These are phyloP conservation scores for Drosophila recens DNA, from an alignment of 2,888 invertebrate species.

Conservation along the genomic window DNA sequence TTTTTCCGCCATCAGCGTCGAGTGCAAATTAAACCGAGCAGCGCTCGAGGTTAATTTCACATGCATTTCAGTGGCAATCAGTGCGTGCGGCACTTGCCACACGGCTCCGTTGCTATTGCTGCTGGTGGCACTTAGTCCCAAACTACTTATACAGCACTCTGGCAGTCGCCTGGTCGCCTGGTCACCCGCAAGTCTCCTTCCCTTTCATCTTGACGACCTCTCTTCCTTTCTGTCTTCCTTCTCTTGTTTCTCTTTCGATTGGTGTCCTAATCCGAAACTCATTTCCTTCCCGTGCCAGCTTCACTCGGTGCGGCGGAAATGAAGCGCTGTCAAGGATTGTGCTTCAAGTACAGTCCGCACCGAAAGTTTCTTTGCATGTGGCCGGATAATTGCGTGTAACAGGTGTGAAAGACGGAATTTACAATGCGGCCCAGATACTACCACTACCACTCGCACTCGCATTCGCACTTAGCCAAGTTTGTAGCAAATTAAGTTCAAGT, in stretches of 20 bases:
- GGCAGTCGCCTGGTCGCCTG: conserved; percentile 15
- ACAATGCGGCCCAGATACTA: conserved; percentile 54
- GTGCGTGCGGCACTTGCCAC: conserved; percentile 67
- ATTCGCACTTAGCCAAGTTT: conserved; percentile 26
- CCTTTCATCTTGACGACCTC: conserved; percentile 3
- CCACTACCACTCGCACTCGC: not conserved
- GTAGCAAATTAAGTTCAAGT: conserved; percentile 67
- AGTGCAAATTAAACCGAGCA: conserved; percentile 79
- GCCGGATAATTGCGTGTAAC: conserved; percentile 79
- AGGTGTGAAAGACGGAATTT: conserved; percentile 81
- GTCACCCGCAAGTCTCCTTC: conserved; percentile 35
- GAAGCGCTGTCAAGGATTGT: conserved; percentile 66
- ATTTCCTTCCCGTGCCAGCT: conserved; percentile 79
- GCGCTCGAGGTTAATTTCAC: conserved; percentile 78
- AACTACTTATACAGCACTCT: conserved; percentile 71
- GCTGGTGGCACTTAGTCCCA: conserved; percentile 66
- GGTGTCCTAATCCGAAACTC: conserved; percentile 83
- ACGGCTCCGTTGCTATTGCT: conserved; percentile 19
- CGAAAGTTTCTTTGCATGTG: conserved; percentile 70
- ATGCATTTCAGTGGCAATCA: conserved; percentile 80
- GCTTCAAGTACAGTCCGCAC: conserved; percentile 62
- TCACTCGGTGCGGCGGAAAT: conserved; percentile 68
- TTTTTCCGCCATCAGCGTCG: conserved; percentile 51
- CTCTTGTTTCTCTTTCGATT: conserved; percentile 35
- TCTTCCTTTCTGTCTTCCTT: not conserved